A percentile compares a stretch with the other conserved stretches of the same genome.
These are phyloP conservation scores for Tursiops truncatus DNA, from an alignment of 2,113 vertebrate genomes.

Conservation along the genomic window DNA sequence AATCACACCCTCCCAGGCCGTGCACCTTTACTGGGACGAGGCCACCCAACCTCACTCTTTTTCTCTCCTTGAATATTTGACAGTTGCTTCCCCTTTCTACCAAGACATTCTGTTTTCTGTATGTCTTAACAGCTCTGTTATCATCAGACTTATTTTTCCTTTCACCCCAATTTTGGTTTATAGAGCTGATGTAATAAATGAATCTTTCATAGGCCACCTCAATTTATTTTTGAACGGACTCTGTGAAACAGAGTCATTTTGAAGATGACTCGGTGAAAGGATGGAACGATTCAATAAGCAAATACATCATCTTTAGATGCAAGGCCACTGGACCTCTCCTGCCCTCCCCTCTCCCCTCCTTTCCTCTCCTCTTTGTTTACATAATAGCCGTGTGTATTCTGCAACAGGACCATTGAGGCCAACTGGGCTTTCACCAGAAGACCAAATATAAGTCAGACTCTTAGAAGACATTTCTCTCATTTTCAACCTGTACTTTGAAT, in stretches of 20 bases:
- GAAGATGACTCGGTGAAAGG: background rate
- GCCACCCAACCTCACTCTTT: background rate
- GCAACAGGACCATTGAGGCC: background rate
- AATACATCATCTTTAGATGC: background rate
- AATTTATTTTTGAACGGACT: background rate
- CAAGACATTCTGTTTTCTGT: background rate
- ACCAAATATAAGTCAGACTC: background rate
- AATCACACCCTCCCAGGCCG: background rate
- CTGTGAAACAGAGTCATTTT: background rate
- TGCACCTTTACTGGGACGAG: background rate
- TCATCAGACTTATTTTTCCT: background rate
- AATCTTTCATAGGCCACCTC: background rate
- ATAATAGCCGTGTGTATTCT: background rate
- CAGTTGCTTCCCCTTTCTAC: background rate
- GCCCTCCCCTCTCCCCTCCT: accelerated
- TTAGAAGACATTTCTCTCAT: background rate
- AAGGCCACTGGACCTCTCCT: background rate
- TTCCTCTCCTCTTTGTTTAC: background rate
- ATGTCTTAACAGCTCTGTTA: background rate
- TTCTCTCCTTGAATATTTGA: background rate
- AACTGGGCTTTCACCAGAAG: background rate
- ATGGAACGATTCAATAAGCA: background rate
- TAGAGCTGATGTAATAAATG: background rate
- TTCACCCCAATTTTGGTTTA: background rate
- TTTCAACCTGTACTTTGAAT: background rate